Evolutionary conservation across 92 coral and sea anemone species (phyloP), one percentile per base, ranked within the genome.

Genomic region (Heliopora coerulea): DNA sequence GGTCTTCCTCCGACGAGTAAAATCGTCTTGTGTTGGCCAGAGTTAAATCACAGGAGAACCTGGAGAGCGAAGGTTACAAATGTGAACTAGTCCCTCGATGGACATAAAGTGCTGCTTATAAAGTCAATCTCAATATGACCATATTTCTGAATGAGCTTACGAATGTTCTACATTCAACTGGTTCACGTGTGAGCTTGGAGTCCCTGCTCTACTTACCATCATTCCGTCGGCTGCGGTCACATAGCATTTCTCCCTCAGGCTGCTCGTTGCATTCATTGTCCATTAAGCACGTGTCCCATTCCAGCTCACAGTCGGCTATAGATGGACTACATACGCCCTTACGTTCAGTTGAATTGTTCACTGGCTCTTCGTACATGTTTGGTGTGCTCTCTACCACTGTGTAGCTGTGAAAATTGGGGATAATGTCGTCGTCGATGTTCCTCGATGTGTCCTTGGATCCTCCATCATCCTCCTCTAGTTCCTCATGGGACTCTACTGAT

Each of bases 201-300:
- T n/a, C n/a, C n/a, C n/a, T n/a, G n/a, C n/a, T n/a, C n/a, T n/a
- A 56, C 61, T 23, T 3, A 56, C 61, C 61, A 56, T 56, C 3
- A 56, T 56, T 23, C n/a, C n/a, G 14, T 46, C n/a, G 14, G 52
- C 15, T 46, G 3, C 7, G 7, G 14, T 46, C 17, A 15, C 10
- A 8, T 46, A n/a, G 52, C 60, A 49, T 49, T 15, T 30, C 62
- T 70, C 61, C 42, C 11, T 37, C 42, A 37, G 11, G 6, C 3
- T 49, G 33, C 31, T 20, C 19, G 13, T 58, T 65, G 30, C 72
- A 31, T 54, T 84, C 86, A 14, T 58, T 90, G 12, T 76, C 63
- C 56, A 73, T 65, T 75, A 87, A 83, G 11, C 96, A 96, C 39
- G 86, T 84, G 39, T 95, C 99, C 99, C 99, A 95, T 68, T 95